Evolutionary conservation across 2,797 vertebrate genomes (phyloP).

Genomic region (Leucoraja ocellata): DNA sequence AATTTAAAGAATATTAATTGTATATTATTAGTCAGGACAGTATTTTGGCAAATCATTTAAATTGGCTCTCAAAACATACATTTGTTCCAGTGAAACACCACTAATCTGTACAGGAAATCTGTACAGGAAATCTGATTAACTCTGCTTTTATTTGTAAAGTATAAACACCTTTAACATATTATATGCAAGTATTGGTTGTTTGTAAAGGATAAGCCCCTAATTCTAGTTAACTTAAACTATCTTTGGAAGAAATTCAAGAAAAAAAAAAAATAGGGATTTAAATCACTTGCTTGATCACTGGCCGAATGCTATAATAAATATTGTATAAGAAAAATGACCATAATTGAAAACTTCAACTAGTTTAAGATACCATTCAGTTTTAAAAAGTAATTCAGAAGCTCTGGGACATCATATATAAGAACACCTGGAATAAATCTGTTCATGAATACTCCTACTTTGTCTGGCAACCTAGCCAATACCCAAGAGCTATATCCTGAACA

Average conservation of each 20-base stretch:
- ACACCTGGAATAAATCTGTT: not conserved
- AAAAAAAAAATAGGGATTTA: not conserved
- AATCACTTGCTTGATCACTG: not conserved
- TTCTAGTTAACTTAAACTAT: not conserved
- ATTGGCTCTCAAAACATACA: not conserved
- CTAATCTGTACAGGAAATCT: not conserved
- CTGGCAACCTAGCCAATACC: not conserved
- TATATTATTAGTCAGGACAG: too few relatives aligned
- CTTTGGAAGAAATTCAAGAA: not conserved
- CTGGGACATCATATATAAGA: not conserved
- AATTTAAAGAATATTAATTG: not conserved
- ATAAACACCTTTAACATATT: too few relatives aligned
- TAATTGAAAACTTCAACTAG: not conserved
- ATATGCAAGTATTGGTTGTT: not conserved
- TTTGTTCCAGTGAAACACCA: not conserved
- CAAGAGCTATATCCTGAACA: not conserved
- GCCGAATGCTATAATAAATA: not conserved
- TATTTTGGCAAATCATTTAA: not conserved
- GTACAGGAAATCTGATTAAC: not conserved
- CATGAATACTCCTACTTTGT: not conserved
- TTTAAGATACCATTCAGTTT: constrained; percentile 2
- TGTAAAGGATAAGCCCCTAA: not conserved
- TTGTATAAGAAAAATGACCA: not conserved
- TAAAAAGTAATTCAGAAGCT: not conserved
- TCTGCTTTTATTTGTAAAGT: too few relatives aligned